Conservation (phyloP, 2,113 vertebrate genomes). For the Brachionichthys hirsutus region DNA sequence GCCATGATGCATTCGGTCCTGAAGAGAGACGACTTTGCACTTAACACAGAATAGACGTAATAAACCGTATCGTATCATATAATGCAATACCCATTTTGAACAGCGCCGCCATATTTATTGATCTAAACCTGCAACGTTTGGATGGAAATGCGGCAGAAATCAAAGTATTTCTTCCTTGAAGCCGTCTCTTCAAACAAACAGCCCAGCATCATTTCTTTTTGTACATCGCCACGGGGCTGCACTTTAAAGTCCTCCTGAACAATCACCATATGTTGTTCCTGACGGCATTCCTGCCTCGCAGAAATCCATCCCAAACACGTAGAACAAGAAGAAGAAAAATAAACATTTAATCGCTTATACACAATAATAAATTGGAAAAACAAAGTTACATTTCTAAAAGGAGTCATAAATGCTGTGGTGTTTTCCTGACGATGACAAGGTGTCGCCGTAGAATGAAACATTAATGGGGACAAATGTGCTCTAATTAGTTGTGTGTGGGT, state of each 20-base stretch:
- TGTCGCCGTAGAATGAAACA: constrained; percentile 50
- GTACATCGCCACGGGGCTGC: constrained; percentile 49
- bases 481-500: constrained; percentile 56
- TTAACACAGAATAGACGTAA: too few relatives aligned
- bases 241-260: constrained; percentile 67
- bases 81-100: too few relatives aligned
- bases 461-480: constrained; percentile 41
- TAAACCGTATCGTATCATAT: too few relatives aligned
- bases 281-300: constrained; percentile 30
- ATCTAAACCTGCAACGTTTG: too few relatives aligned
- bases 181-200: constrained; percentile 22
- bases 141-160: constrained; percentile 2
- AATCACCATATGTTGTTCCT: constrained; percentile 21
- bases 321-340: constrained; percentile 9
- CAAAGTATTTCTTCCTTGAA: too few relatives aligned
- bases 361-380: constrained; percentile 3
- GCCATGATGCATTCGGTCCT: too few relatives aligned
- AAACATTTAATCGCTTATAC: constrained; percentile 16
- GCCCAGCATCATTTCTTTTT: constrained; percentile 31
- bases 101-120: too few relatives aligned
- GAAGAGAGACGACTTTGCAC: too few relatives aligned
- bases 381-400: constrained; percentile 1
- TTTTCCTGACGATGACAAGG: constrained; percentile 42
- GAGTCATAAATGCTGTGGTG: constrained; percentile 23
- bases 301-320: constrained; percentile 43